Percentiles rank a stretch among this genome's conserved stretches.
phyloP scores from a whole-genome alignment of 2,888 invertebrate genomes.

The Alcis repandata region DNA sequence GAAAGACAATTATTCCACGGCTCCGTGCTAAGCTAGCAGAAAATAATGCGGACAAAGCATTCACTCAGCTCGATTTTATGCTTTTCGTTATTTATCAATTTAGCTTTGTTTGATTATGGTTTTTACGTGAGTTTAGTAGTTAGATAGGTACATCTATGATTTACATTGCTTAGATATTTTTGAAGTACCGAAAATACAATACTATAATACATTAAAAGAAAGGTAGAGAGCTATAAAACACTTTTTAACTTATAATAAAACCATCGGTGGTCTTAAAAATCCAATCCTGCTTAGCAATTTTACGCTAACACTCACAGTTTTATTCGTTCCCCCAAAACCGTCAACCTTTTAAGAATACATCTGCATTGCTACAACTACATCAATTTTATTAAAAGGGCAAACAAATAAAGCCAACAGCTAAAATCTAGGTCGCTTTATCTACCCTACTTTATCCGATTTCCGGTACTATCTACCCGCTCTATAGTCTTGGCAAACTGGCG shows the following conservation, averaged over 20 bases:
- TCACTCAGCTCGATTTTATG: too few species aligned
- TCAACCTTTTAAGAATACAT: slow-evolving; percentile 1
- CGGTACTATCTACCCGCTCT: slow-evolving; percentile 36
- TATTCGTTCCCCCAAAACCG: background rate
- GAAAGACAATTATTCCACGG: too few species aligned
- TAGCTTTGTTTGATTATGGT: too few species aligned
- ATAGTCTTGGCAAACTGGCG: slow-evolving; percentile 8
- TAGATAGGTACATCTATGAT: too few species aligned
- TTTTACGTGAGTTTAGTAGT: too few species aligned
- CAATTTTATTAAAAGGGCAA: slow-evolving; percentile 26
- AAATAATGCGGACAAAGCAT: too few species aligned
- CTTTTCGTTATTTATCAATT: too few species aligned
- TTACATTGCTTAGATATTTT: too few species aligned
- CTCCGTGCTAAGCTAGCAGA: too few species aligned
- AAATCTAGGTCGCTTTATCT: slow-evolving; percentile 42
- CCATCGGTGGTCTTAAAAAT: background rate
- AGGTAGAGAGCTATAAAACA: background rate
- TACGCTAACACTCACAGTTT: background rate
- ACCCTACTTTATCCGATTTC: slow-evolving; percentile 40
- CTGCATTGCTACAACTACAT: slow-evolving; percentile 15
- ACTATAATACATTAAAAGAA: too few species aligned
- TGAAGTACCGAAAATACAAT: too few species aligned
- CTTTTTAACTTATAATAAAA: background rate
- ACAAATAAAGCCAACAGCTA: slow-evolving; percentile 22
- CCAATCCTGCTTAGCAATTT: background rate